These are phyloP conservation scores for Diprion similis DNA, from an alignment of 1,140 invertebrate species.

Conservation along the genomic window DNA sequence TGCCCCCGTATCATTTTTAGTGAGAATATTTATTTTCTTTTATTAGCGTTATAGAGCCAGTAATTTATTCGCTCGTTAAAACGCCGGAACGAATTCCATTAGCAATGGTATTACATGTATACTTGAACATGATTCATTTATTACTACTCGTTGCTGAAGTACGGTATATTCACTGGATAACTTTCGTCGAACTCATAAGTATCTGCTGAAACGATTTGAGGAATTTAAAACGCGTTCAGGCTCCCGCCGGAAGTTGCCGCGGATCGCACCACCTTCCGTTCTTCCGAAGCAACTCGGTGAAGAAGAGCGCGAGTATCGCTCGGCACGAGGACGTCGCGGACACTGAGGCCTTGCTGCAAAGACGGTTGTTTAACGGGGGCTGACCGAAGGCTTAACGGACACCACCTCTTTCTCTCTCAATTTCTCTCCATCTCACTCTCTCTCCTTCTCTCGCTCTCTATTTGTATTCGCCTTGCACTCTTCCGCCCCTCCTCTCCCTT, in stretches of 20 bases:
- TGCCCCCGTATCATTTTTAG: neutral
- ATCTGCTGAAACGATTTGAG: too few species aligned
- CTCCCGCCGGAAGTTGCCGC: neutral
- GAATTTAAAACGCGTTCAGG: too few species aligned
- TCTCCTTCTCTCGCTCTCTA: neutral
- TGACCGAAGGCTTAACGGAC: constrained; percentile 11
- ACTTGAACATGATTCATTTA: too few species aligned
- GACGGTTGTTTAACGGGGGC: neutral
- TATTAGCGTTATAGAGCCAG: neutral
- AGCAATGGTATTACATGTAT: too few species aligned
- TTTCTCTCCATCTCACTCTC: neutral
- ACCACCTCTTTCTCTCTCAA: constrained; percentile 18
- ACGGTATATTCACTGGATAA: too few species aligned
- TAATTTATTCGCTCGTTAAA: too few species aligned
- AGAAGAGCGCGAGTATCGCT: neutral
- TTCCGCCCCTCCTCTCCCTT: neutral
- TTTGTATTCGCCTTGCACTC: constrained; percentile 10
- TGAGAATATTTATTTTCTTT: neutral
- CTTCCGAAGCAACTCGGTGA: neutral
- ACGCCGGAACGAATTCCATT: too few species aligned
- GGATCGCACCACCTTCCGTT: neutral
- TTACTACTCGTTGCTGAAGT: too few species aligned
- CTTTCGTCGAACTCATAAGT: too few species aligned
- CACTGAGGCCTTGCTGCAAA: constrained; percentile 1
- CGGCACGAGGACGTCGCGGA: constrained; percentile 3